phyloP scores from a whole-genome alignment of 2,113 vertebrate genomes.

The Chelonoidis abingdonii region DNA sequence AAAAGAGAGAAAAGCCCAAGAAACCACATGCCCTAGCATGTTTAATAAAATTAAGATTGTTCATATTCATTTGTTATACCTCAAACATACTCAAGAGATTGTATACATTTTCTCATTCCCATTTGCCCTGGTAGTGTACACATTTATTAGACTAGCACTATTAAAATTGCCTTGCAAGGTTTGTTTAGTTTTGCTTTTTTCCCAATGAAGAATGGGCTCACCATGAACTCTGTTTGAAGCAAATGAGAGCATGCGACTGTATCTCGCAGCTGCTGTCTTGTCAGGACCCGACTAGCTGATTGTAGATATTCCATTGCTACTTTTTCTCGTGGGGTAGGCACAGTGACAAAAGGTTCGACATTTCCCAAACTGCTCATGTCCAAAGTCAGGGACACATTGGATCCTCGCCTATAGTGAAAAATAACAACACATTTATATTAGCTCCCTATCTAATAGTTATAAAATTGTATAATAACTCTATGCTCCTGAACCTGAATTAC shows the following conservation, averaged over 20 bases:
- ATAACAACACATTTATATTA: slow-evolving; percentile 1
- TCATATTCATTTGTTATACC: not conserved
- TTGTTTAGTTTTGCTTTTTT: not conserved
- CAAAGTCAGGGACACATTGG: slow-evolving; percentile 94
- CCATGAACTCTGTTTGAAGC: slow-evolving; percentile 94
- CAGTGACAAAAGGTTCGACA: slow-evolving; percentile 86
- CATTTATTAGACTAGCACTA: not conserved
- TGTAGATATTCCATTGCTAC: slow-evolving; percentile 91
- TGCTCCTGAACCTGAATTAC: not conserved
- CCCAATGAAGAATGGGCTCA: slow-evolving; percentile 66
- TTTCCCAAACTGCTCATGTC: slow-evolving; percentile 93
- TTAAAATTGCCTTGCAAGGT: not conserved
- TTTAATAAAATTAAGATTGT: not conserved
- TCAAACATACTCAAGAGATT: not conserved
- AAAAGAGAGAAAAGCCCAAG: not conserved
- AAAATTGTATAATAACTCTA: not conserved
- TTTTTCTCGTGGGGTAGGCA: slow-evolving; percentile 89
- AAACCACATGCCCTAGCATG: fast-evolving
- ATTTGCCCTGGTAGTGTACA: not conserved
- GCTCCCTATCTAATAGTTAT: not conserved
- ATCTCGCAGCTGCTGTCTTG: slow-evolving; percentile 86
- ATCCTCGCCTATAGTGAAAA: slow-evolving; percentile 86
- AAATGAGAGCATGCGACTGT: slow-evolving; percentile 84
- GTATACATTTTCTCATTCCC: not conserved
- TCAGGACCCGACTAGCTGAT: slow-evolving; percentile 86